phyloP scores from a whole-genome alignment of 2,888 invertebrate genomes.

The Acanthosepion lycidas region DNA sequence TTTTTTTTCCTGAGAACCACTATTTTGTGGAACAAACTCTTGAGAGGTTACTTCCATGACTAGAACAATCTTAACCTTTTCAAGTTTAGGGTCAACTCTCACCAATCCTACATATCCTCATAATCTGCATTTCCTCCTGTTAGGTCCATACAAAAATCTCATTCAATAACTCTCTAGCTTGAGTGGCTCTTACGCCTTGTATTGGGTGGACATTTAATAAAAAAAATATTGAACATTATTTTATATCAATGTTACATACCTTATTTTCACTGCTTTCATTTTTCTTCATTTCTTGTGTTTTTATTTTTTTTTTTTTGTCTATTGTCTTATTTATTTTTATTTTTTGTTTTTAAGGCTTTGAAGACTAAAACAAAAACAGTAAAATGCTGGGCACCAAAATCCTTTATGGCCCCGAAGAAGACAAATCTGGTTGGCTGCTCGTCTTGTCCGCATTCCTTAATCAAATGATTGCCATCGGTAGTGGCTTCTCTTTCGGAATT shows the following conservation, averaged over 20 bases:
- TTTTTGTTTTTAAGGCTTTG: neutral
- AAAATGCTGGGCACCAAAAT: constrained; percentile 34
- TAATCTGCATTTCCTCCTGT: too few relatives aligned
- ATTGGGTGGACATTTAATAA: too few relatives aligned
- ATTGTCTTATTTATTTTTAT: neutral
- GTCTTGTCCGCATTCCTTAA: constrained; percentile 61
- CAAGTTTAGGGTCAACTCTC: too few relatives aligned
- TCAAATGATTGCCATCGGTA: constrained; percentile 63
- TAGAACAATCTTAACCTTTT: too few relatives aligned
- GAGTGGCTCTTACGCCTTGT: neutral
- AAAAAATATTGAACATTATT: neutral
- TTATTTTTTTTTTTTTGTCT: neutral
- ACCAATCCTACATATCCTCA: too few relatives aligned
- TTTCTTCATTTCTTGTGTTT: neutral
- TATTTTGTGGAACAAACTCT: too few relatives aligned
- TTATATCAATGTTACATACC: neutral
- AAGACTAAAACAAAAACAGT: neutral
- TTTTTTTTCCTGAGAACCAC: too few relatives aligned
- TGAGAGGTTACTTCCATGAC: too few relatives aligned
- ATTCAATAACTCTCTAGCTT: neutral
- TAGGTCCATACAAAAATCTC: neutral
- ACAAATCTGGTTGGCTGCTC: constrained; percentile 54
- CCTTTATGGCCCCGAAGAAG: constrained; percentile 51
- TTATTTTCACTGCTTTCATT: neutral
- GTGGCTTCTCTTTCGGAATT: constrained; percentile 61